Base-by-base conservation (phyloP, 2,888 invertebrate genomes). In the Spodoptera exigua region DNA sequence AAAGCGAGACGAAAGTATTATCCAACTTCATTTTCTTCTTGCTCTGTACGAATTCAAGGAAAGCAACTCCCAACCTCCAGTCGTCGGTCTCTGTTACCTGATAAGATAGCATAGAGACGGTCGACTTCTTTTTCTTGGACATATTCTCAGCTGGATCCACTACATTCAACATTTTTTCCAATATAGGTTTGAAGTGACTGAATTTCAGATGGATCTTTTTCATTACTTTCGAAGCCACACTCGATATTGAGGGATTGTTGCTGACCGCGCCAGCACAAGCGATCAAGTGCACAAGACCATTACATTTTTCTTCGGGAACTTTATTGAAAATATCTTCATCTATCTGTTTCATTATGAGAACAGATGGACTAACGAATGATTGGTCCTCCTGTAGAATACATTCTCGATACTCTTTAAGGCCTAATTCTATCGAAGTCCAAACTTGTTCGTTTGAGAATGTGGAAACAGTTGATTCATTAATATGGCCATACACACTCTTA, bases 41-140 rank as follows among this genome's bases (percentile, higher is more conserved):
- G 74, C 95, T 96, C 86, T 99, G 98, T 12, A 98, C 94, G 67
- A 97, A 96, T 89, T 99, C 99, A 21, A 99, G 91, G 0, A 98
- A 89, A 0, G 97, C 96, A 17, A 97, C 95, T 0, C 98, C 97
- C 49, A 97, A 93, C 80, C 96, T 96, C 98, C 98, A 99, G 62
- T 95, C 95, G 0, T 92, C 81, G 0, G 95, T 95, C 73, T 96
- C 96, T 0, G 96, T 90, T 32, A 97, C 91, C 78, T 95, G 95
- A n/a, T 95, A 89, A 0, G 95, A 95, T 9, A 95, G 90, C 84
- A 95, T 90, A 7, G 93, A 84, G 0, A 88, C 82, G 43, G 88
- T 86, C 5, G 91, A 83, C 44, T 93, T 89, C 73, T 93, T 95
- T 74, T 92, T 94, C 62, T 90, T 91, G 35, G 89, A 82, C 1